Conservation (phyloP, 2,113 vertebrate species). For the Datnioides undecimradiatus region DNA sequence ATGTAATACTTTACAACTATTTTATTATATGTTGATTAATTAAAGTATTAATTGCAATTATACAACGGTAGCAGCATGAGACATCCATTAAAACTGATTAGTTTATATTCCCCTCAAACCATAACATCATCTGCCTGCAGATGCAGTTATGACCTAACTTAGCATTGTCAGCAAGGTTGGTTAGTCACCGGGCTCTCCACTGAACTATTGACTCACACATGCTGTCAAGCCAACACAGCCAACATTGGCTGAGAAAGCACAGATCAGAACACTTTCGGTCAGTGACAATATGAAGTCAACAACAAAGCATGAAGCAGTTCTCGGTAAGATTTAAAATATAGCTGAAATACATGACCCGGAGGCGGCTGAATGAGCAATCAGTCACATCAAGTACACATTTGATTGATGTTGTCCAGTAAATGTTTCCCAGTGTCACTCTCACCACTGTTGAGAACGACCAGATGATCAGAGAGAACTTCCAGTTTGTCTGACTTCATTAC, state of each 20-base stretch:
- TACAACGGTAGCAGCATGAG: neutral
- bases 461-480: neutral
- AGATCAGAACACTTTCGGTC: neutral
- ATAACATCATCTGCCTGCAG: conserved; percentile 46
- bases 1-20: neutral
- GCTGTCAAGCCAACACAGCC: neutral
- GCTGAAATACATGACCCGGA: too few species aligned
- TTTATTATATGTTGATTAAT: neutral
- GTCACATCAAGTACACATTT: neutral
- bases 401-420: too few species aligned
- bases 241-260: neutral
- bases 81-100: neutral
- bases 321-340: neutral
- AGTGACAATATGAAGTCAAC: neutral
- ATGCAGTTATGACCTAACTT: conserved; percentile 23
- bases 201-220: conserved; percentile 43
- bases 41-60: neutral
- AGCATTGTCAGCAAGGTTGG: neutral
- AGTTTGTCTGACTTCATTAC: neutral
- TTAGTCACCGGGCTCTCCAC: conserved; percentile 43
- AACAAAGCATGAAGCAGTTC: too few species aligned
- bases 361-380: neutral
- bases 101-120: neutral
- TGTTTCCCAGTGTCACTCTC: neutral
- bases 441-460: neutral